These are phyloP conservation scores for Drosophila aff. DNA, from an alignment of 1,140 invertebrate genomes.

Conservation along the genomic window DNA sequence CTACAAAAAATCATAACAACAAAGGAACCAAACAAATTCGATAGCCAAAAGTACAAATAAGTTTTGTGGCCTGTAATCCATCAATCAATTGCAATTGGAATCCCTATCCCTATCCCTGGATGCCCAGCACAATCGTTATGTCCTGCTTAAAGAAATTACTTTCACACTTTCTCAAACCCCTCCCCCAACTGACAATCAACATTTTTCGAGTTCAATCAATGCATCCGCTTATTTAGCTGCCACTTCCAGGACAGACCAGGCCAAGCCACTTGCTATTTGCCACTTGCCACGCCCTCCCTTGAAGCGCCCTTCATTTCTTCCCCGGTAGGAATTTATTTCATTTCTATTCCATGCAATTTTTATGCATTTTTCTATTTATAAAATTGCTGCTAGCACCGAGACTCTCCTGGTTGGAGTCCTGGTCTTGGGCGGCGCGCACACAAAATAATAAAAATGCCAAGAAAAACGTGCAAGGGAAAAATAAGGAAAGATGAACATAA, in stretches of 20 bases:
- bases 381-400: constrained; percentile 51
- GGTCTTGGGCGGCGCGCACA: constrained; percentile 12
- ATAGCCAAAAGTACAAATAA: neutral
- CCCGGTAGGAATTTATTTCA: constrained; percentile 68
- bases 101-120: neutral
- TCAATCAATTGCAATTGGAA: constrained; percentile 34
- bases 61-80: constrained; percentile 13
- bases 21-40: neutral
- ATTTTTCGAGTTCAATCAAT: constrained; percentile 66
- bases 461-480: constrained; percentile 34
- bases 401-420: neutral
- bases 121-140: constrained; percentile 29
- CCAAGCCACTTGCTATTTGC: constrained; percentile 33
- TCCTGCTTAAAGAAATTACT: constrained; percentile 53
- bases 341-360: constrained; percentile 74
- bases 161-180: constrained; percentile 12
- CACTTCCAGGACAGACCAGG: constrained; percentile 34
- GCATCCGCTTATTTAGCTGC: constrained; percentile 64
- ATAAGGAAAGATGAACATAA: constrained; percentile 56
- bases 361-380: constrained; percentile 64
- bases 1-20: neutral
- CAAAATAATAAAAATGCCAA: constrained; percentile 72
- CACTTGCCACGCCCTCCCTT: constrained; percentile 13
- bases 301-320: neutral
- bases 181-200: constrained; percentile 55